These are phyloP conservation scores for Mormyrus iriodes DNA, from an alignment of 2,113 vertebrate genomes.

Conservation along the genomic window DNA sequence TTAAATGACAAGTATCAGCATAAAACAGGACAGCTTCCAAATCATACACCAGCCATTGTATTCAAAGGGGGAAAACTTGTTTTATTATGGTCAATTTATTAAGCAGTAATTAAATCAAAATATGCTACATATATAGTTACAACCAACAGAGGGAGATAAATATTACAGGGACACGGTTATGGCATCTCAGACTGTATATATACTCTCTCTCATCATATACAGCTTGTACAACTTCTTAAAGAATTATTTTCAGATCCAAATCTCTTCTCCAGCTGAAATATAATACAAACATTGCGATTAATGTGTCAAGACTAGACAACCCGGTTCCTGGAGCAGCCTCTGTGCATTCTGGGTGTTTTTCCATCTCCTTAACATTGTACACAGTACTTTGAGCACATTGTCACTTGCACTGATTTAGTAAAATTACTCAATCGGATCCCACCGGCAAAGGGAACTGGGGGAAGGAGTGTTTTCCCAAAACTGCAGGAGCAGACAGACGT, in stretches of 20 bases:
- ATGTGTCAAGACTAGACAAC: slow-evolving; percentile 37
- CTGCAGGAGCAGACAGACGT: slow-evolving; percentile 9
- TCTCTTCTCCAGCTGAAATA: slow-evolving; percentile 47
- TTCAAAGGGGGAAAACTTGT: slow-evolving; percentile 1
- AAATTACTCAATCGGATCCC: neutral
- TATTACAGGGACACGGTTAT: slow-evolving; percentile 48
- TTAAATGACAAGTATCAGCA: neutral
- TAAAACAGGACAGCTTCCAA: neutral
- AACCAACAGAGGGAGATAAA: slow-evolving; percentile 47
- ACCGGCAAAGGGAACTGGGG: neutral
- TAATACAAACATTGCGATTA: slow-evolving; percentile 46
- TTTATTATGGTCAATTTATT: slow-evolving; percentile 52
- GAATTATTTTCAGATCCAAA: slow-evolving; percentile 35
- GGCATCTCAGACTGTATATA: slow-evolving; percentile 41
- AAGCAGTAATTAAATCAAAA: slow-evolving; percentile 59
- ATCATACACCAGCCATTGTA: neutral
- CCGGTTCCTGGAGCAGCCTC: slow-evolving; percentile 26
- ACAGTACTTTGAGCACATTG: slow-evolving; percentile 19
- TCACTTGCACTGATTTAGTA: slow-evolving; percentile 17
- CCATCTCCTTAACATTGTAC: neutral
- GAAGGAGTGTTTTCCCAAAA: neutral
- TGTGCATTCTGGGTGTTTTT: neutral
- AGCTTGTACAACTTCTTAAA: slow-evolving; percentile 43
- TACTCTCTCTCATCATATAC: slow-evolving; percentile 25
- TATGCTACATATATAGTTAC: slow-evolving; percentile 67